Conservation (phyloP, 2,888 invertebrate species). For the Netelia melanura region DNA sequence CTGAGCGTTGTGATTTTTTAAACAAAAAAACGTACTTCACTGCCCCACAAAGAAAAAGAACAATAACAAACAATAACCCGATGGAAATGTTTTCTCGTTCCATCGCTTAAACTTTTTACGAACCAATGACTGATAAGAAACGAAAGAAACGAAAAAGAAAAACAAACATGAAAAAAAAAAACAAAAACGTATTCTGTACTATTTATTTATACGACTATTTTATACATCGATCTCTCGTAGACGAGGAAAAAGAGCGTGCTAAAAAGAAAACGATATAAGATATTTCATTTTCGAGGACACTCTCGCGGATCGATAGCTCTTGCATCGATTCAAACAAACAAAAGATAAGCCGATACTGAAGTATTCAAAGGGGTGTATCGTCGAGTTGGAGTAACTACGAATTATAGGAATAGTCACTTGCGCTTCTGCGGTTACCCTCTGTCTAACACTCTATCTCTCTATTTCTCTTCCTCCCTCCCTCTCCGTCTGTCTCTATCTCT, state of each 20-base stretch:
- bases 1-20: slow-evolving; percentile 11
- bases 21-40: slow-evolving; percentile 46
- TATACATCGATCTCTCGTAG: slow-evolving; percentile 54
- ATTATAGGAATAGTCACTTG: slow-evolving; percentile 60
- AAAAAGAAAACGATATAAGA: slow-evolving; percentile 5
- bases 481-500: slow-evolving; percentile 33
- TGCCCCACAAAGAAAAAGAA: slow-evolving; percentile 26
- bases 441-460: slow-evolving; percentile 9
- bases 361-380: slow-evolving; percentile 28
- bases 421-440: slow-evolving; percentile 47
- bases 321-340: slow-evolving; percentile 1
- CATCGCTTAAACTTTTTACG: slow-evolving; percentile 60
- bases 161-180: no score
- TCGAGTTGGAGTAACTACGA: slow-evolving; percentile 57
- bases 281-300: slow-evolving; percentile 32
- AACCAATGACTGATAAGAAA: slow-evolving; percentile 53
- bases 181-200: slow-evolving; percentile 57
- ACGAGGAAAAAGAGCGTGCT: slow-evolving; percentile 12
- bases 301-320: slow-evolving; percentile 33
- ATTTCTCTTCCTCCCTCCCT: slow-evolving; percentile 15
- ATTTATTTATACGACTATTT: slow-evolving; percentile 66
- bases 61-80: slow-evolving; percentile 4
- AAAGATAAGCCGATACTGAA: slow-evolving; percentile 33
- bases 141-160: background rate
- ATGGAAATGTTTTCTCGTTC: slow-evolving; percentile 55